Percentiles rank a stretch among this genome's conserved stretches.
Conservation (phyloP, 2,797 vertebrate species). For the Remorina albescens region DNA sequence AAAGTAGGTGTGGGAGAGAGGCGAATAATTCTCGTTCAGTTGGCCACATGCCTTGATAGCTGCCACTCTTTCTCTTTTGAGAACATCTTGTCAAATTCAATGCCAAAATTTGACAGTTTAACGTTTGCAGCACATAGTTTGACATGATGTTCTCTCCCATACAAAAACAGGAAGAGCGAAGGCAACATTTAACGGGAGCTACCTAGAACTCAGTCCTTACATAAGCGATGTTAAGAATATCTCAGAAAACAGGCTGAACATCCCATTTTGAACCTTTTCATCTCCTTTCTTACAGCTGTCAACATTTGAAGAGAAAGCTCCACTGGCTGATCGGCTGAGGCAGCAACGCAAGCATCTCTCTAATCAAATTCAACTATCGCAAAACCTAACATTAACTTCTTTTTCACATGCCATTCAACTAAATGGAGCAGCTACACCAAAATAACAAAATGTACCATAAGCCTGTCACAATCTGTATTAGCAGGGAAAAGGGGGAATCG, state of each 20-base stretch:
- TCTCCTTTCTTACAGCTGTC: slow-evolving; percentile 75
- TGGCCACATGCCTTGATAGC: slow-evolving; percentile 52
- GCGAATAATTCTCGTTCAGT: slow-evolving; percentile 47
- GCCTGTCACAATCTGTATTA: slow-evolving; percentile 55
- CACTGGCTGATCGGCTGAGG: slow-evolving; percentile 36
- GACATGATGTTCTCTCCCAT: slow-evolving; percentile 54
- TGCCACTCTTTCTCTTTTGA: slow-evolving; percentile 34
- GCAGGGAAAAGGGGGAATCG: slow-evolving; percentile 10
- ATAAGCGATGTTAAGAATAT: slow-evolving; percentile 72
- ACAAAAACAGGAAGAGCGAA: slow-evolving; percentile 47
- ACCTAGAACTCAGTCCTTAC: slow-evolving; percentile 63
- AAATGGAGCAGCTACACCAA: slow-evolving; percentile 45
- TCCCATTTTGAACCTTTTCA: slow-evolving; percentile 71
- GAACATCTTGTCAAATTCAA: slow-evolving; percentile 50
- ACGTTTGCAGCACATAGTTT: slow-evolving; percentile 37
- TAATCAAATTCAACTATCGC: slow-evolving; percentile 59
- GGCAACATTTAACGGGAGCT: slow-evolving; percentile 29
- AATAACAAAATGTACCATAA: slow-evolving; percentile 50
- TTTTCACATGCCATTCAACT: slow-evolving; percentile 44
- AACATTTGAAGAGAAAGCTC: slow-evolving; percentile 60
- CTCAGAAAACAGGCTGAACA: slow-evolving; percentile 63
- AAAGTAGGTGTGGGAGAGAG: slow-evolving; percentile 47
- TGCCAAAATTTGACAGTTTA: slow-evolving; percentile 61
- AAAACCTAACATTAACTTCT: slow-evolving; percentile 56
- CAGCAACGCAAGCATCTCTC: slow-evolving; percentile 46